Conservation (phyloP, 2,797 vertebrate genomes). For the Pteropus rufus region DNA sequence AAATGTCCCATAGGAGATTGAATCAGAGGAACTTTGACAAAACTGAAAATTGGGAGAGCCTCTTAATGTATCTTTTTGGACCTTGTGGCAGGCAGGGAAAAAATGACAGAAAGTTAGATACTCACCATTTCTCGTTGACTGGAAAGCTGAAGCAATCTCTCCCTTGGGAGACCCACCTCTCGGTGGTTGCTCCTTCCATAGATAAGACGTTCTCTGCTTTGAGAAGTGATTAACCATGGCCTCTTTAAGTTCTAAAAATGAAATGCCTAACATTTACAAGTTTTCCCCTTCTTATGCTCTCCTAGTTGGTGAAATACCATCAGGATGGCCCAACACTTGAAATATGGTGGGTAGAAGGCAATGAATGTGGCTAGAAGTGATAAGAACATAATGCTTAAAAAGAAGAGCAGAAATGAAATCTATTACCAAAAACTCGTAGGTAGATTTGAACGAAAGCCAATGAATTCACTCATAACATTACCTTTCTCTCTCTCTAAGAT, state of each 20-base stretch:
- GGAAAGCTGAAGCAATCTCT: background rate
- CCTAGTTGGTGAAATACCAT: background rate
- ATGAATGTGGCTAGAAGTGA: background rate
- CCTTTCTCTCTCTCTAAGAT: background rate
- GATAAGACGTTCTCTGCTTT: background rate
- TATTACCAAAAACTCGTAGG: background rate
- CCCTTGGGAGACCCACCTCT: background rate
- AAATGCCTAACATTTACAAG: background rate
- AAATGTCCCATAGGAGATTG: background rate
- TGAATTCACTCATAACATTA: background rate
- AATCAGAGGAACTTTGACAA: background rate
- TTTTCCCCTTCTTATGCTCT: background rate
- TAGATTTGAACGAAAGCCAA: background rate
- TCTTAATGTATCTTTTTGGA: background rate
- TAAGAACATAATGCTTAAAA: background rate
- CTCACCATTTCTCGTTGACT: slow-evolving; percentile 21
- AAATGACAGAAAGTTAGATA: slow-evolving; percentile 17
- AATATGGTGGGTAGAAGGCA: background rate
- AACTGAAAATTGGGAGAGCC: background rate
- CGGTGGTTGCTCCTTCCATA: background rate
- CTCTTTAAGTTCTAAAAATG: background rate
- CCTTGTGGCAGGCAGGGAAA: background rate
- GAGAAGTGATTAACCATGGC: background rate
- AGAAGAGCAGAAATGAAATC: background rate
- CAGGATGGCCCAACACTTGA: background rate